Evolutionary conservation across 2,888 invertebrate genomes (phyloP).

Genomic region (Malthinus seriepunctatus): DNA sequence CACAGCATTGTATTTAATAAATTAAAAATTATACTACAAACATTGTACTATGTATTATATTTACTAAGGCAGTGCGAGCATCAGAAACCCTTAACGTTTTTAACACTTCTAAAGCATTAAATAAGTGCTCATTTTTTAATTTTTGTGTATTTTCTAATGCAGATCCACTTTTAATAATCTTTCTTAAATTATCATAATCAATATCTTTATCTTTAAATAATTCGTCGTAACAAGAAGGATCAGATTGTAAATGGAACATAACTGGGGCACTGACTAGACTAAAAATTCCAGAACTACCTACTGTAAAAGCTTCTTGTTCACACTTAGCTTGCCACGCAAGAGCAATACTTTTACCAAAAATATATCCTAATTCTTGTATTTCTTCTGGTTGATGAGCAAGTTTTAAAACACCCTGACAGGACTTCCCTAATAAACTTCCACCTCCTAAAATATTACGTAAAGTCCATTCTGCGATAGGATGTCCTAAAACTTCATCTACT

Average conservation of each 20-base stretch:
- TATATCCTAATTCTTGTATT: conserved; percentile 79
- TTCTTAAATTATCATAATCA: conserved; percentile 62
- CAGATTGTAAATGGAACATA: conserved; percentile 76
- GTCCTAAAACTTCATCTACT: conserved; percentile 56
- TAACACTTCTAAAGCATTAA: conserved; percentile 73
- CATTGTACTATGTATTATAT: conserved; percentile 64
- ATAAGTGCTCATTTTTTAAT: conserved; percentile 74
- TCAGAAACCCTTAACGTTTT: conserved; percentile 73
- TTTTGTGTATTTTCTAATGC: conserved; percentile 74
- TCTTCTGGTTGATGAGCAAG: conserved; percentile 80
- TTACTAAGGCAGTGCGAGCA: conserved; percentile 81
- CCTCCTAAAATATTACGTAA: conserved; percentile 78
- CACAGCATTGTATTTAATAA: too few relatives aligned
- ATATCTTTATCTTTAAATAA: conserved; percentile 69
- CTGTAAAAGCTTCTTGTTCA: conserved; percentile 72
- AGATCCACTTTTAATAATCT: conserved; percentile 59
- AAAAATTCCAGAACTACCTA: conserved; percentile 57
- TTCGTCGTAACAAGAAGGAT: conserved; percentile 68
- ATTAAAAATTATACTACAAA: conserved; percentile 6
- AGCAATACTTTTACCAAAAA: conserved; percentile 89
- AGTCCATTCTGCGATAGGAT: conserved; percentile 78
- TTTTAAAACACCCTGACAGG: conserved; percentile 84
- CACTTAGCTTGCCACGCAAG: conserved; percentile 81
- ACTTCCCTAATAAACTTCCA: conserved; percentile 77
- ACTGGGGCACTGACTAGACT: conserved; percentile 82